Conservation (phyloP, 2,888 invertebrate species). For the Odontothrips loti region DNA sequence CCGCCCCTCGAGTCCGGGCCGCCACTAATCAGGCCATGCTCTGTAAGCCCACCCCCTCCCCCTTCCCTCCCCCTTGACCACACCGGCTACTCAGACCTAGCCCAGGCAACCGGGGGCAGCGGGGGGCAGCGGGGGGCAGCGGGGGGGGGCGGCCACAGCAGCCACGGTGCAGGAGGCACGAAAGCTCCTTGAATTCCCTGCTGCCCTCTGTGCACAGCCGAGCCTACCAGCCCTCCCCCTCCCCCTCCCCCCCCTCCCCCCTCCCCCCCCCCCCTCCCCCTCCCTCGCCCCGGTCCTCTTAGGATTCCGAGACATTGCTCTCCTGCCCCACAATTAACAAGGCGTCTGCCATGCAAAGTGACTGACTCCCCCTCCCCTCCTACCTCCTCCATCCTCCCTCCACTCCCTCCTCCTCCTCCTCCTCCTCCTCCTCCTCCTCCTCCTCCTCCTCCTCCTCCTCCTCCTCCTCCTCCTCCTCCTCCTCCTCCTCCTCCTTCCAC, state of each 20-base stretch:
- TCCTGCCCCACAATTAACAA: neutral
- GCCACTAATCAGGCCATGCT: too few relatives aligned
- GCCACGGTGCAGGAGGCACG: neutral
- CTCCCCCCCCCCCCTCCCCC: neutral
- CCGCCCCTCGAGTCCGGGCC: too few relatives aligned
- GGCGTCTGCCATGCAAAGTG: conserved; percentile 17
- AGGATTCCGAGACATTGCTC: neutral
- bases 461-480: neutral
- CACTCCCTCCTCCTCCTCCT: neutral
- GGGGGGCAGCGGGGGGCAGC: too few relatives aligned
- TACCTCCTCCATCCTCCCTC: neutral
- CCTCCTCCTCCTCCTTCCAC: too few relatives aligned
- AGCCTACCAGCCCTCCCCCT: neutral
- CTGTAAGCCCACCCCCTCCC: too few relatives aligned
- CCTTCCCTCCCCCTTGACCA: too few relatives aligned
- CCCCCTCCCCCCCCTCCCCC: neutral
- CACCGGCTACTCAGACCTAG: too few relatives aligned
- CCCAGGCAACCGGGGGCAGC: too few relatives aligned
- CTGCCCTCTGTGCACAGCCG: neutral
- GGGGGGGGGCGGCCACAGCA: neutral
- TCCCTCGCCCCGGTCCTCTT: neutral
- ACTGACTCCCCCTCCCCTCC: neutral
- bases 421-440: neutral
- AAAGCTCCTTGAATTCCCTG: neutral
- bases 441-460: neutral